phyloP scores from a whole-genome alignment of 2,113 vertebrate genomes.

The Caranx ignobilis region DNA sequence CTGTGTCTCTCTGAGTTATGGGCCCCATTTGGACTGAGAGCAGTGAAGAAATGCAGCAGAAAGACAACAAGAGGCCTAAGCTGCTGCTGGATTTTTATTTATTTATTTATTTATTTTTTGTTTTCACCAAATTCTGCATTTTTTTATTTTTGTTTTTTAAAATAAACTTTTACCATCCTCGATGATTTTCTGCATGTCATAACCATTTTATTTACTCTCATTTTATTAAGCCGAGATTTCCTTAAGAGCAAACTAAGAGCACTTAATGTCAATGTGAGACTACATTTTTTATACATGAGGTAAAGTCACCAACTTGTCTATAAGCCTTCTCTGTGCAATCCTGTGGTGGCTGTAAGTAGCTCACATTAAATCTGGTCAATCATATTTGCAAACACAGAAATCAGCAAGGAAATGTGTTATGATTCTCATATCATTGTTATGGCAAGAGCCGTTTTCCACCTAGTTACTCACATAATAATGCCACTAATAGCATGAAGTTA shows the following conservation, averaged over 20 bases:
- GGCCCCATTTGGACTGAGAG: slow-evolving; percentile 39
- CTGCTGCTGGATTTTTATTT: slow-evolving; percentile 5
- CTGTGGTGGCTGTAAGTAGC: slow-evolving; percentile 1
- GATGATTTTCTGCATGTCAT: slow-evolving; percentile 17
- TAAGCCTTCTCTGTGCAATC: slow-evolving; percentile 4
- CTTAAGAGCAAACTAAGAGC: slow-evolving; percentile 60
- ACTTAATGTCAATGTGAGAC: slow-evolving; percentile 62
- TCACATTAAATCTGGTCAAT: slow-evolving; percentile 17
- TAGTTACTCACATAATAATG: neutral
- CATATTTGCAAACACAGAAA: neutral
- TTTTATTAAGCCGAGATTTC: slow-evolving; percentile 47
- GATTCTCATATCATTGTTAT: neutral
- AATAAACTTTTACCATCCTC: slow-evolving; percentile 4
- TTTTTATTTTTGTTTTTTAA: slow-evolving; percentile 21
- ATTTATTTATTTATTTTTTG: neutral
- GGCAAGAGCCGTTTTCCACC: too few species aligned
- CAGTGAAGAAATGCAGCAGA: slow-evolving; percentile 58
- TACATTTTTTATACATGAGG: slow-evolving; percentile 41
- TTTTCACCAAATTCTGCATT: neutral
- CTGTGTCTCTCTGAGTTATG: slow-evolving; percentile 68
- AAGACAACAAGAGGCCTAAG: slow-evolving; percentile 41
- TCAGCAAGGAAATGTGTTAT: neutral
- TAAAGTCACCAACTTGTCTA: slow-evolving; percentile 26
- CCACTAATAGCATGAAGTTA: neutral
- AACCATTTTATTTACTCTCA: slow-evolving; percentile 52